Conservation (phyloP, 1,140 invertebrate genomes). For the Drosophila tani region DNA sequence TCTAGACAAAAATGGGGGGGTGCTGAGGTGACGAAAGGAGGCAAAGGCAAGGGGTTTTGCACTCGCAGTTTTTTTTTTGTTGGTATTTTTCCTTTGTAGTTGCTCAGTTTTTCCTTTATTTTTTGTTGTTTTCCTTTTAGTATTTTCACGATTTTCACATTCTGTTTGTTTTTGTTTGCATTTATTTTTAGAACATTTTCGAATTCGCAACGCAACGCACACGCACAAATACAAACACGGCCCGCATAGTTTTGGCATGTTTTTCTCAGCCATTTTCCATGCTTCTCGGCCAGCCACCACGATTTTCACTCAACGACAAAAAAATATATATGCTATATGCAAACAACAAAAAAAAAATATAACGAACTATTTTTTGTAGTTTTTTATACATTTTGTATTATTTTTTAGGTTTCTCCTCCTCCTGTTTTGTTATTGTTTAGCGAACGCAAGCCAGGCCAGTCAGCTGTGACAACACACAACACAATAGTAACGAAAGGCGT, state of each 20-base stretch:
- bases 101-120: slow-evolving; percentile 50
- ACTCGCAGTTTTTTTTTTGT: slow-evolving; percentile 11
- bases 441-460: slow-evolving; percentile 33
- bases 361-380: not conserved
- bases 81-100: slow-evolving; percentile 37
- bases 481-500: slow-evolving; percentile 34
- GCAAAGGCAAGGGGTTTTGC: slow-evolving; percentile 7
- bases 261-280: slow-evolving; percentile 50
- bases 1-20: not conserved
- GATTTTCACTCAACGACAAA: slow-evolving; percentile 37
- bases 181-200: slow-evolving; percentile 81
- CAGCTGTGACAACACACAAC: slow-evolving; percentile 51
- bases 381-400: slow-evolving; percentile 1
- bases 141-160: slow-evolving; percentile 58
- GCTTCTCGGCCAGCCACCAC: slow-evolving; percentile 24
- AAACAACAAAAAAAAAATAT: slow-evolving; percentile 10
- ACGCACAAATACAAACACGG: slow-evolving; percentile 35
- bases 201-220: slow-evolving; percentile 70
- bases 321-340: slow-evolving; percentile 16
- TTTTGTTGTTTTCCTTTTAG: slow-evolving; percentile 34
- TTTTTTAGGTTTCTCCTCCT: not conserved
- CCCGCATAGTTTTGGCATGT: slow-evolving; percentile 68
- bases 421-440: slow-evolving; percentile 13
- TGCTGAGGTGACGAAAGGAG: not conserved
- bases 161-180: slow-evolving; percentile 72